Conservation (phyloP, 2,797 vertebrate genomes). For the Crax fasciolata region DNA sequence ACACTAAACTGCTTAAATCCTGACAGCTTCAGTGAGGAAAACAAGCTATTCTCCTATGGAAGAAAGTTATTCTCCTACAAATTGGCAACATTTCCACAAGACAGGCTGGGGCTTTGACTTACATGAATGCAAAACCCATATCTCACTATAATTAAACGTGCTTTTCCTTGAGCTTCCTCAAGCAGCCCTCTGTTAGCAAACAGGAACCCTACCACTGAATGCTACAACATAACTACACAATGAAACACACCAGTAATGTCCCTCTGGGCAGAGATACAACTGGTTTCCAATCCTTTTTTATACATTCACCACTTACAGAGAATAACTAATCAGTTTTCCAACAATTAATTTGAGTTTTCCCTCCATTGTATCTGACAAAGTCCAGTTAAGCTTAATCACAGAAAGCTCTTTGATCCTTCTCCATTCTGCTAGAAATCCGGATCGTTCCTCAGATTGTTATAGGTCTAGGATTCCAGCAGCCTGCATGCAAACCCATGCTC, state of each 20-base stretch:
- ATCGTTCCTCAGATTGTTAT: background rate
- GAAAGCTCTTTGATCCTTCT: background rate
- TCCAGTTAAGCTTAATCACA: slow-evolving; percentile 1
- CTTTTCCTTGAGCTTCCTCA: slow-evolving; percentile 54
- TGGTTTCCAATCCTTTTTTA: slow-evolving; percentile 63
- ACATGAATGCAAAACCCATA: background rate
- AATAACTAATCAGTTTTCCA: slow-evolving; percentile 45
- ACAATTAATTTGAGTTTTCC: slow-evolving; percentile 39
- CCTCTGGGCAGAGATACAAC: slow-evolving; percentile 67
- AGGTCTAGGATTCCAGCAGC: background rate
- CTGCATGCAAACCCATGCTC: background rate
- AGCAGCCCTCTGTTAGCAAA: slow-evolving; percentile 34
- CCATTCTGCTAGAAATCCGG: background rate
- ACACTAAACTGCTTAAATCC: slow-evolving; percentile 4
- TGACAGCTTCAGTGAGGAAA: slow-evolving; percentile 18
- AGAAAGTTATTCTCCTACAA: background rate
- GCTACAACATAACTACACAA: slow-evolving; percentile 53
- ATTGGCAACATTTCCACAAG: background rate
- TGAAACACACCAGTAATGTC: slow-evolving; percentile 44
- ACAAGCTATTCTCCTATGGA: background rate
- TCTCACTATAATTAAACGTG: slow-evolving; percentile 46
- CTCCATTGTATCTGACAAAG: slow-evolving; percentile 40
- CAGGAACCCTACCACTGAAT: slow-evolving; percentile 16
- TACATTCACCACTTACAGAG: slow-evolving; percentile 36
- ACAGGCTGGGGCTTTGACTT: background rate